Evolutionary conservation across 2,888 invertebrate species (phyloP).

Genomic region (Itoplectis maculator): DNA sequence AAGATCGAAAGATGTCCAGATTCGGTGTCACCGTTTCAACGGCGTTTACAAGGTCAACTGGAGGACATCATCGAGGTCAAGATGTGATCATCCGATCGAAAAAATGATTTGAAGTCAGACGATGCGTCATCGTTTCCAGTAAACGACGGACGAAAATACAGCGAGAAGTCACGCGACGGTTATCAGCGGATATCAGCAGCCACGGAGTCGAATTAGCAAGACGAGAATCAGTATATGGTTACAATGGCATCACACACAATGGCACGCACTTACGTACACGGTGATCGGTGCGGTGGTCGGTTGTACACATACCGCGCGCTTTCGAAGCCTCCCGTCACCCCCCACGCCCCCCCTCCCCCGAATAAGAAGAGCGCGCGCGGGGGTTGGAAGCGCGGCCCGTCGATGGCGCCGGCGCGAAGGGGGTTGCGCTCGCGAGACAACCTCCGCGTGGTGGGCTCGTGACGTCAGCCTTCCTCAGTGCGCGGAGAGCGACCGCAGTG

Average conservation of each 20-base stretch:
- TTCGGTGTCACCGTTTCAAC: no score
- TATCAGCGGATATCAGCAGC: neutral
- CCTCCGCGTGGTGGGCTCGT: conserved; percentile 83
- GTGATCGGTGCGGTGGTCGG: conserved; percentile 22
- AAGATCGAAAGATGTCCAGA: neutral
- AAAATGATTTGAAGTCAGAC: no score
- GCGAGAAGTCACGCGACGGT: neutral
- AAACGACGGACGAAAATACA: neutral
- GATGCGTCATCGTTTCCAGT: neutral
- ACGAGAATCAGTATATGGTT: neutral
- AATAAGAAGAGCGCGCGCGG: conserved; percentile 35
- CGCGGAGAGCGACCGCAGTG: conserved; percentile 84
- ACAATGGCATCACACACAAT: conserved; percentile 8
- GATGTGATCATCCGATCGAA: no score
- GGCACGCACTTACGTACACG: conserved; percentile 33
- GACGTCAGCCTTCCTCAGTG: conserved; percentile 83
- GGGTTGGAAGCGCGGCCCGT: conserved; percentile 60
- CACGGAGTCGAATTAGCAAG: neutral
- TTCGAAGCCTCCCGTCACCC: neutral
- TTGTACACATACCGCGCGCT: conserved; percentile 39
- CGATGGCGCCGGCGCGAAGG: conserved; percentile 80
- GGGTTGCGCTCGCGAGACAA: conserved; percentile 79
- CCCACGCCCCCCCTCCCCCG: neutral
- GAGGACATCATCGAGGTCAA: no score
- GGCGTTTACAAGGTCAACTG: no score